Base-by-base conservation (phyloP, 2,113 vertebrate genomes). In the Burhinus oedicnemus region DNA sequence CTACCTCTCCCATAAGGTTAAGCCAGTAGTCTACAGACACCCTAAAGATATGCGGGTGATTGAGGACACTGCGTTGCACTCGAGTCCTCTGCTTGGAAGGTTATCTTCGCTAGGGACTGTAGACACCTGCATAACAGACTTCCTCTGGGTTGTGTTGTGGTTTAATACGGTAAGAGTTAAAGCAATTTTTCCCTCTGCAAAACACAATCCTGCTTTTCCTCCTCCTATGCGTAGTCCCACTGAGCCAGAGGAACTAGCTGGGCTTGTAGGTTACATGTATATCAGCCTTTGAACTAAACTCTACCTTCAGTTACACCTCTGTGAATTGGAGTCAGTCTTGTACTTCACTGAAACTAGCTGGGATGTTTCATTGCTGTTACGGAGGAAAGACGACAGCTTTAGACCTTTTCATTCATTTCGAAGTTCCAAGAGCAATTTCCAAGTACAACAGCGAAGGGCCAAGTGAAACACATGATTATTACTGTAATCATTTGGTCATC, bases 241-340 rank as follows among this genome's bases (percentile, higher is more conserved):
- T 8, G 25, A 94, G 83, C 91, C 78, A 82, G 93, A 96, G 27
- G 40, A 97, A 94, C 87, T 76, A 89, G 93, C 68, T 77, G 11
- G 29, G 25, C 89, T 76, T 72, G 89, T 57, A 76, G 52, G n/a
- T 57, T 89, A 38, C 20, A 3, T 13, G 5, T 30, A 6, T 40
- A 76, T 25, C 27, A 76, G 54, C 40, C 70, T 89, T 95, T 89
- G 91, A 93, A 89, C 69, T 76, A 85, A 82, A 45, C 36, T 89
- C 83, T 95, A 36, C 71, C 90, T 87, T 68, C 85, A 88, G 68
- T 77, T 83, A 66, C 60, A 55, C 26, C 27, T 70, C 54, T 5
- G 9, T 2, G 27, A 90, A 55, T 23, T 49, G 27, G 29, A 65
- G 3, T 34, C 72, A 45, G 38, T 23, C 60, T 77, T 88, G 17